Percentiles rank a stretch among this genome's conserved stretches.
Conservation (phyloP, 2,888 invertebrate genomes). For the Phyto melanocephala region DNA sequence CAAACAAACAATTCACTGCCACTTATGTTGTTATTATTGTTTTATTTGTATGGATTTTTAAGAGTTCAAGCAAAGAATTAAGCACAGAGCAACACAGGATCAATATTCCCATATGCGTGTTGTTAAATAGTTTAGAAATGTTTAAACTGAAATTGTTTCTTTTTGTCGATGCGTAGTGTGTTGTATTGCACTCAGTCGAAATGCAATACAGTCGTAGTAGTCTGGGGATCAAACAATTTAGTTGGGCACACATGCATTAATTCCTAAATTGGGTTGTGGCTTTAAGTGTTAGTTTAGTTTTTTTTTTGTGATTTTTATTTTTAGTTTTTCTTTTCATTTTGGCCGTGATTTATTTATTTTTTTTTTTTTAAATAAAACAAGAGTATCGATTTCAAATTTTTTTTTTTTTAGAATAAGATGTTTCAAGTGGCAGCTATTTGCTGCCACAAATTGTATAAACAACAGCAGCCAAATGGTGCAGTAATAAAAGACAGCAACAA, state of each 20-base stretch:
- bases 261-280: conserved; percentile 29
- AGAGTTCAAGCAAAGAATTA: conserved; percentile 10
- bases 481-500: conserved; percentile 23
- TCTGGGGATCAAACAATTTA: conserved; percentile 53
- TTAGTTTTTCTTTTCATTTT: conserved; percentile 15
- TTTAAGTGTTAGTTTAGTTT: conserved; percentile 14
- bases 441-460: conserved; percentile 61
- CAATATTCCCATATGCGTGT: conserved; percentile 58
- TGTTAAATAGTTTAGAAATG: conserved; percentile 52
- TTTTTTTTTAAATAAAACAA: conserved; percentile 33
- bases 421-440: conserved; percentile 65
- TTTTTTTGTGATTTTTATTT: not conserved
- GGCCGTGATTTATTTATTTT: not conserved
- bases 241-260: not conserved
- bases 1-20: conserved; percentile 22
- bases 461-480: conserved; percentile 42
- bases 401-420: conserved; percentile 61
- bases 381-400: conserved; percentile 35
- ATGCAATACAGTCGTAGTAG: conserved; percentile 40
- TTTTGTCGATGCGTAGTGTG: not conserved
- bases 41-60: conserved; percentile 35
- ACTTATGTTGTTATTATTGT: not conserved
- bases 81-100: conserved; percentile 50
- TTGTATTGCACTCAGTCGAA: conserved; percentile 24
- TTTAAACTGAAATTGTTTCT: conserved; percentile 51